Base-by-base conservation (phyloP, 2,113 vertebrate genomes). In the Hippocampus barbouri region DNA sequence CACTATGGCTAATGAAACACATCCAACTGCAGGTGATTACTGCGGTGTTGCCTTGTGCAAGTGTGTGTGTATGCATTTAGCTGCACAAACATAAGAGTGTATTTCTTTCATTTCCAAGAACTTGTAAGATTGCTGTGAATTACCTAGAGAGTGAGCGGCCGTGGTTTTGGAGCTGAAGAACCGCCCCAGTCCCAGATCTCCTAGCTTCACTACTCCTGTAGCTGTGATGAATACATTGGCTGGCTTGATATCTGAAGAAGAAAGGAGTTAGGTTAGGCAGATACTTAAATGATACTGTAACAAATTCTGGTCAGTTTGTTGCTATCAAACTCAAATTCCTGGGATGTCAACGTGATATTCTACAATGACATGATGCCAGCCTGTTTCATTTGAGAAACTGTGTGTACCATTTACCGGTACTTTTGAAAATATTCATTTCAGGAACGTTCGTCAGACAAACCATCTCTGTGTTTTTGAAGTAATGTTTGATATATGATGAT, bases 91-190 rank as follows among this genome's bases (percentile, higher is more conserved):
- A 41, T 61, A n/a, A 38, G 56, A 40, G 53, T 25, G 62, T 47
- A 21, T 66, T 64, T 60, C 49, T 73, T 66, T 68, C 18, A 30
- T 43, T 43, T 61, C 8, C 34, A 70, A 27, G 69, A 66, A 30
- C 15, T 23, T n/a, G 64, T 38, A 8, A 27, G 8, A 70, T 25
- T 53, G 61, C 25, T 27, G 57, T 63, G 51, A 78, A 69, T 84
- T 91, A 98, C 96, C 97, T 91, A 97, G 90, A 78, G 96, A 98
- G 92, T 98, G 97, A 85, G 96, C 96, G 15, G 94, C 96, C 61
- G 96, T 97, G 76, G 97, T 98, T 94, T 98, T 97, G 76, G 96
- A 98, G 86, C 97, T 99, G 92, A 99, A 98, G 92, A 98, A 99
- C 38, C 97, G 92, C 69, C 97, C 97, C 79, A 98, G 89, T 14